Base-by-base conservation (phyloP, 2,888 invertebrate species). In the Chymomyza caudatula region DNA sequence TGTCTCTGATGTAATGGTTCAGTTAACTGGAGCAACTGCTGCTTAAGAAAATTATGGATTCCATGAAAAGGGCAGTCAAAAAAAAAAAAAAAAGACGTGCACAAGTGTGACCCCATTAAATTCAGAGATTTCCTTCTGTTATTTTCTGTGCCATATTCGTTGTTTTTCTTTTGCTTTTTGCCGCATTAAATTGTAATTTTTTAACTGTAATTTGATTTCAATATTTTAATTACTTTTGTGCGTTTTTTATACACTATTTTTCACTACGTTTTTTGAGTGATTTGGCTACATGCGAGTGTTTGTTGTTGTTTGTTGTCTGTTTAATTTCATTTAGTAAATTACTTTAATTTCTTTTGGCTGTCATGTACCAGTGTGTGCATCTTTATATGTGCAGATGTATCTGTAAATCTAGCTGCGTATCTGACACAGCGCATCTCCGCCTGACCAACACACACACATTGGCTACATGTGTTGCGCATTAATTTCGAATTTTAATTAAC, bases 121-220 rank as follows among this genome's bases (percentile, higher is more conserved):
- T 37, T 1, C 29, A 11, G 11, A 37, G 29, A 37, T 37, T 11
- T 37, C 11, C 29, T 37, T 8, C 29, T 37, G 11, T 37, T 23
- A 23, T 23, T 23, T 23, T 23, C 11, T 37, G 2, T 8, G 29
- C 8, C 8, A 3, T 47, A n/a, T 15, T 47, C n/a, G 47, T 47
- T 47, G 47, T 13, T 52, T 23, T 52, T 54, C 25, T 4, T 13
- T 47, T 47, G 47, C 19, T 52, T 23, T 52, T 54, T 13, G 4
- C 29, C 29, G 51, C 47, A 8, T 20, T 20, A 51, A 59, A 73
- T 73, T 67, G 72, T 71, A 77, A 74, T 83, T 37, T 37, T n/a
- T 75, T 78, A 81, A 84, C 81, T 74, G 81, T 81, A 81, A 81
- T 81, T 84, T 81, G 81, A 81, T 84, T 84, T 77, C 79, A 82